Evolutionary conservation across 2,113 vertebrate species (phyloP).

Genomic region (Benthochromis sp.): DNA sequence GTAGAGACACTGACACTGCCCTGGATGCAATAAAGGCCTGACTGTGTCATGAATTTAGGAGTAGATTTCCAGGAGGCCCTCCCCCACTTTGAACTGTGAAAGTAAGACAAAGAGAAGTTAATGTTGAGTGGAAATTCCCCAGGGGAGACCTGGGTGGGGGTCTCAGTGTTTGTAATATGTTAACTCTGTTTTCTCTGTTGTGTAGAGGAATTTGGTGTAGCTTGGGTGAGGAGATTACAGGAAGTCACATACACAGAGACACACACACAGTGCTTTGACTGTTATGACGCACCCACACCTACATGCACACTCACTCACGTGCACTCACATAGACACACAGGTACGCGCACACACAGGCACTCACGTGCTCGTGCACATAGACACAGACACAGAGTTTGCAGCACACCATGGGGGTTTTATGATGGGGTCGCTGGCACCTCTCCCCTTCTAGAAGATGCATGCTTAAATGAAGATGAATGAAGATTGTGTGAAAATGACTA

Average conservation of each 20-base stretch:
- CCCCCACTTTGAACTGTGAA: no score
- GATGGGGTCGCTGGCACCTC: neutral
- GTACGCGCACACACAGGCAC: neutral
- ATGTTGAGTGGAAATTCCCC: no score
- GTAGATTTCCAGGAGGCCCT: no score
- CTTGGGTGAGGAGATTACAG: neutral
- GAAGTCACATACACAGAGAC: neutral
- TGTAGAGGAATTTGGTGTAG: neutral
- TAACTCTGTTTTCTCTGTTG: rapidly evolving
- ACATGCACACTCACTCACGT: neutral
- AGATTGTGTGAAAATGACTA: neutral
- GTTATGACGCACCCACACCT: neutral
- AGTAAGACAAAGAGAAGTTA: rapidly evolving
- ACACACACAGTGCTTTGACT: neutral
- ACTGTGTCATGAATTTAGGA: no score
- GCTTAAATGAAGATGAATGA: neutral
- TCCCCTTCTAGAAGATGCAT: neutral
- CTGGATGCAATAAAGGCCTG: no score
- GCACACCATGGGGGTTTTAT: neutral
- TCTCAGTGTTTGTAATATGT: neutral
- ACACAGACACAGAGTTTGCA: neutral
- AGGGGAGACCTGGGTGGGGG: neutral
- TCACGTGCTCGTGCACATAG: rapidly evolving
- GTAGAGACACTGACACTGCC: no score
- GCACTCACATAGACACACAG: neutral